Percentiles rank a stretch among this genome's conserved stretches.
phyloP scores from a whole-genome alignment of 2,797 vertebrate genomes.

The Yasuhikotakia modesta region DNA sequence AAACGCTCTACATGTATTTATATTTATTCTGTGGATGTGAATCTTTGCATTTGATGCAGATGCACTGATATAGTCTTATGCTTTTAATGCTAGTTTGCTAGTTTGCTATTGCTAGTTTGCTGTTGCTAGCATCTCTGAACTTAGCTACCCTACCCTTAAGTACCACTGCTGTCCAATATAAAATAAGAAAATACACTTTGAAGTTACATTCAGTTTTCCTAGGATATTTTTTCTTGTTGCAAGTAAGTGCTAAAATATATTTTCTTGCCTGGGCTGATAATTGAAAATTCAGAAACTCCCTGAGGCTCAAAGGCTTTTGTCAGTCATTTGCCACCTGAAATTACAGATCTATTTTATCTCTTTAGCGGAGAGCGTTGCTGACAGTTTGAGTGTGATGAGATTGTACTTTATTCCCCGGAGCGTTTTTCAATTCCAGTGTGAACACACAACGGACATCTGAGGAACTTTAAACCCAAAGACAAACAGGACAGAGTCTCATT shows the following conservation, averaged over 20 bases:
- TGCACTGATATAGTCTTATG: too few species aligned
- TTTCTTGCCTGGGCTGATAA: conserved; percentile 1
- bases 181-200: conserved; percentile 12
- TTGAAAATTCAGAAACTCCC: conserved; percentile 14
- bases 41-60: too few species aligned
- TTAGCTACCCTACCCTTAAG: background rate
- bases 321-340: conserved; percentile 24
- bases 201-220: conserved; percentile 6
- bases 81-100: too few species aligned
- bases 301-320: conserved; percentile 9
- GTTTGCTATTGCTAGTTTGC: too few species aligned
- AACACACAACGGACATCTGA: background rate
- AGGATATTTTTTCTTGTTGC: background rate
- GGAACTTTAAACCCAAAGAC: conserved; percentile 4
- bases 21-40: too few species aligned
- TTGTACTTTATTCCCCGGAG: conserved; percentile 24
- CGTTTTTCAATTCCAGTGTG: conserved; percentile 2
- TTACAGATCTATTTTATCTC: conserved; percentile 26
- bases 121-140: too few species aligned
- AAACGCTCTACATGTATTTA: too few species aligned
- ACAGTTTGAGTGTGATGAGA: conserved; percentile 1
- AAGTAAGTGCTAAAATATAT: conserved; percentile 7
- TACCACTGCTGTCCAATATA: conserved; percentile 2
- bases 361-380: conserved; percentile 24
- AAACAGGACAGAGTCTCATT: background rate